Conservation (phyloP, 2,888 invertebrate genomes). For the Trilocha varians region DNA sequence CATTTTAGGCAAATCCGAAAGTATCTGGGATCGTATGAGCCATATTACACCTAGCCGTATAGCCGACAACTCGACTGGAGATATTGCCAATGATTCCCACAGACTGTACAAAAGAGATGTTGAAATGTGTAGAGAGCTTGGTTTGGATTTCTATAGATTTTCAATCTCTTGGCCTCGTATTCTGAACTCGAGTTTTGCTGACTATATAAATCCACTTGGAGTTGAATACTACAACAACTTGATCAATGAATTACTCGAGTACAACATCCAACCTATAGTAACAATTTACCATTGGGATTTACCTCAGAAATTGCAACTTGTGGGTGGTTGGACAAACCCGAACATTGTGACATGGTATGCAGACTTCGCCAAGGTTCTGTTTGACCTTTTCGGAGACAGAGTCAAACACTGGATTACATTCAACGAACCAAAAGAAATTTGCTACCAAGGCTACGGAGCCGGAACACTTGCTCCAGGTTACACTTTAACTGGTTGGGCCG, state of each 20-base stretch:
- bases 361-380: constrained; percentile 51
- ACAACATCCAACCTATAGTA: constrained; percentile 74
- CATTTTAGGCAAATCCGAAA: constrained; percentile 66
- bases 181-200: constrained; percentile 68
- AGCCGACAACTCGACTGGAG: constrained; percentile 66
- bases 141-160: constrained; percentile 65
- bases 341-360: constrained; percentile 53
- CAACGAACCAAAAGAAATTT: constrained; percentile 60
- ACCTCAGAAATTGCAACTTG: constrained; percentile 57
- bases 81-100: constrained; percentile 73
- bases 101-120: constrained; percentile 71
- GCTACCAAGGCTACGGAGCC: constrained; percentile 47
- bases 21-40: constrained; percentile 75
- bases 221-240: constrained; percentile 43
- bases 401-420: constrained; percentile 69
- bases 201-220: constrained; percentile 63
- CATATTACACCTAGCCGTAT: constrained; percentile 58
- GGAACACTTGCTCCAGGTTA: constrained; percentile 18
- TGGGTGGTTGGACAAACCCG: constrained; percentile 66
- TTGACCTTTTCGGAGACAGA: constrained; percentile 52
- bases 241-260: constrained; percentile 67
- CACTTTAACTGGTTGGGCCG: constrained; percentile 50
- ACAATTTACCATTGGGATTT: constrained; percentile 69
- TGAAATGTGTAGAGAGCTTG: constrained; percentile 49
- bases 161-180: constrained; percentile 76